Base-by-base conservation (phyloP, 2,888 invertebrate species). In the Papilio protenor region DNA sequence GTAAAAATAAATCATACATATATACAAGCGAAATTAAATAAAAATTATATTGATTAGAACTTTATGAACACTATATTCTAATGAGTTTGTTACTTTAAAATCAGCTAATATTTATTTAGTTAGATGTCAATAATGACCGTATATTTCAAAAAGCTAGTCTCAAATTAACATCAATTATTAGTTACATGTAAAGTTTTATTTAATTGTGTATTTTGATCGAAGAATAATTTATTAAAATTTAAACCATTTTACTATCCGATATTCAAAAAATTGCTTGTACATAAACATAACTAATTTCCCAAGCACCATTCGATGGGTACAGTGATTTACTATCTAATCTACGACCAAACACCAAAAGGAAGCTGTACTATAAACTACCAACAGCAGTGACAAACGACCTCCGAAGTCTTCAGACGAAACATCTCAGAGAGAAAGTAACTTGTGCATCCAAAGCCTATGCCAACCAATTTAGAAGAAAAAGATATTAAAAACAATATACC, bases 141-240 rank as follows among this genome's bases (percentile, higher is more conserved):
- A 85, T 85, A 81, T 84, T 85, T 88, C 85, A 92, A 93, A 92
- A 90, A 90, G 94, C 94, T 94, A 94, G 94, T 94, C 94, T 94
- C 94, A 94, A 91, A 88, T 86, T 77, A 76, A 66, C 72, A 73
- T 47, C 75, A 66, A 66, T 75, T 49, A 55, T 71, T 14, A 45
- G 14, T 47, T 49, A 14, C 23, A n/a, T 49, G 16, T 2, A 23
- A 21, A 70, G 23, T 23, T 47, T 23, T 47, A 14, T 49, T 49
- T 45, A 49, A 71, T 18, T 52, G 16, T 5, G 27, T 27, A 71
- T 8, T 71, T 71, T 45, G 27, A 27, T 71, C 8, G 27, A 8
- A 52, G 12, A 49, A 11, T 27, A 27, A 33, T 10, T 49, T 33
- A 33, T 33, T 23, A 49, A 1, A 47, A 49, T 49, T 23, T 57